A percentile compares a stretch with the other conserved stretches of the same genome.
These are phyloP conservation scores for Montipora sp. DNA, from an alignment of 64 coral and sea anemone genomes.

Conservation along the genomic window DNA sequence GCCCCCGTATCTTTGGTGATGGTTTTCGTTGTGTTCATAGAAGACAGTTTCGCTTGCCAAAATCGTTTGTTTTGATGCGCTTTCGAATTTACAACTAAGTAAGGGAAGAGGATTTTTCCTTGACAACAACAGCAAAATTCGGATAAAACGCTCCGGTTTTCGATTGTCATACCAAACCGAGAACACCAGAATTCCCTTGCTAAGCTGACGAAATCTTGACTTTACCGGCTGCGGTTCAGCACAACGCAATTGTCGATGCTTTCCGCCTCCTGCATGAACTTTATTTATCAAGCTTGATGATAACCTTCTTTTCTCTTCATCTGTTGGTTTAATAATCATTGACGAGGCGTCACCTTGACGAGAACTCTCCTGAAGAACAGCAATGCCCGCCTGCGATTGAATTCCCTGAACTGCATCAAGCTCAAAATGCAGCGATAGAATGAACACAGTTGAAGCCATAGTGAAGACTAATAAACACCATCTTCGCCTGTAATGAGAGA, in stretches of 20 bases:
- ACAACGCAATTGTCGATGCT: not conserved
- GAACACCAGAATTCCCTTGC: constrained; percentile 30
- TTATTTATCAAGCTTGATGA: not conserved
- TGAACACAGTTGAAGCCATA: not conserved
- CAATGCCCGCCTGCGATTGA: not conserved
- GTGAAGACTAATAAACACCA: not conserved
- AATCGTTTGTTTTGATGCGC: not conserved
- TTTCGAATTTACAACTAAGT: constrained; percentile 9
- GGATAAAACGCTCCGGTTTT: not conserved
- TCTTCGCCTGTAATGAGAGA: not conserved
- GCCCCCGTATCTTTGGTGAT: constrained; percentile 29
- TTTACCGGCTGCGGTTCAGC: not conserved
- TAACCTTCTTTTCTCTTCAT: too few species aligned
- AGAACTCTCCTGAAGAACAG: not conserved
- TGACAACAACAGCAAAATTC: constrained; percentile 10
- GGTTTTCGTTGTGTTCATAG: constrained; percentile 64
- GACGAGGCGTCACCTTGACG: not conserved
- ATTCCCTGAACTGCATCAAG: not conserved
- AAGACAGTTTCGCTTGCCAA: not conserved
- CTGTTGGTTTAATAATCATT: too few species aligned
- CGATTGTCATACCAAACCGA: constrained; percentile 57
- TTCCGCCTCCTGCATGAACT: too few species aligned
- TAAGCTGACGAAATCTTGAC: constrained; percentile 51
- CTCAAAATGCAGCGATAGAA: not conserved
- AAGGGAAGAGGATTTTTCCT: not conserved